Conservation (phyloP, 2,113 vertebrate species). For the human region GRCh38 chr17:37652501-37653000, state of each 20-base stretch:
- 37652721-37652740: conserved; percentile 32
- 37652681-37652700: neutral
- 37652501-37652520: no score
- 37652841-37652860: neutral
- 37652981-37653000: no score
- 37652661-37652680: neutral
- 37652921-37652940: conserved; percentile 32
- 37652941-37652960: neutral
- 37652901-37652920: neutral
- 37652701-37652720: neutral
- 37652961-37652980: no score
- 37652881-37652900: neutral
- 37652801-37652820: neutral
- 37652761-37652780: neutral
- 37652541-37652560: no score
- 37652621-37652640: neutral
- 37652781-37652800: neutral
- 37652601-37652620: neutral
- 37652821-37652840: conserved; percentile 8
- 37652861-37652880: neutral
- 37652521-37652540: no score
- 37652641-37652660: neutral
- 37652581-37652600: neutral
- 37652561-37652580: no score
- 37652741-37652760: neutral